A percentile compares a stretch with the other conserved stretches of the same genome.
Evolutionary conservation across 2,888 invertebrate genomes (phyloP).

Genomic region (Pristionchus mayeri): DNA sequence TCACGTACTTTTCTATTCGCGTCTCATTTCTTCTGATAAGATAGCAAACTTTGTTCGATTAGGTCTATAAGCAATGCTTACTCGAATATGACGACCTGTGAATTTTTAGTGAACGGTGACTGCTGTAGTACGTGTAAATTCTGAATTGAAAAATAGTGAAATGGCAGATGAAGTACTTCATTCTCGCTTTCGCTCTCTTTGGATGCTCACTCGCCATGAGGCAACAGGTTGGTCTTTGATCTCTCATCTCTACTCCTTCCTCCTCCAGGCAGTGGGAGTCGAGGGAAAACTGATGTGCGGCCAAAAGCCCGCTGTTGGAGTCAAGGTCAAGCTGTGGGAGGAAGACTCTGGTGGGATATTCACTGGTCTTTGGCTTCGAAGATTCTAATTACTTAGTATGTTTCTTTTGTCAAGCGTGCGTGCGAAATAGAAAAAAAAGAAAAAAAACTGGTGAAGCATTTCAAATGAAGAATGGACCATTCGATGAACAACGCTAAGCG

Average conservation of each 20-base stretch:
- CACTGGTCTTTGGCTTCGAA: not conserved
- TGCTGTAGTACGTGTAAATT: no score
- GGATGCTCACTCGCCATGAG: conserved; percentile 61
- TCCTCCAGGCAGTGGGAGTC: conserved; percentile 49
- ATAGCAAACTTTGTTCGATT: no score
- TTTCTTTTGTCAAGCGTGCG: no score
- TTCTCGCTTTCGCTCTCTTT: conserved; percentile 60
- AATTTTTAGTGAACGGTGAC: no score
- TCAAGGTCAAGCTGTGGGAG: conserved; percentile 69
- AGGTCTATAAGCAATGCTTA: no score
- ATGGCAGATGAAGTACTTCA: conserved; percentile 43
- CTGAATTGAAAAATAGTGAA: no score
- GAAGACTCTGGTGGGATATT: conserved; percentile 60
- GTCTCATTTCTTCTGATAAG: not conserved
- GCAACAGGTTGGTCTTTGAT: conserved; percentile 57
- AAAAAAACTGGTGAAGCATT: no score
- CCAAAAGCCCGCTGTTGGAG: conserved; percentile 58
- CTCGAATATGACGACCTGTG: no score
- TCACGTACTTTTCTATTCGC: not conserved
- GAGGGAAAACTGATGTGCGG: conserved; percentile 63
- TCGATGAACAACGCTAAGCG: no score
- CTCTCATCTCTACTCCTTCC: not conserved
- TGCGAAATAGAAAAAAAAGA: no score
- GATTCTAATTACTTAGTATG: no score
- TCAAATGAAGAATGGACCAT: no score